Percentiles rank a stretch among this genome's conserved stretches.
Conservation (phyloP, 2,888 invertebrate genomes). For the Drosophila eohydei region DNA sequence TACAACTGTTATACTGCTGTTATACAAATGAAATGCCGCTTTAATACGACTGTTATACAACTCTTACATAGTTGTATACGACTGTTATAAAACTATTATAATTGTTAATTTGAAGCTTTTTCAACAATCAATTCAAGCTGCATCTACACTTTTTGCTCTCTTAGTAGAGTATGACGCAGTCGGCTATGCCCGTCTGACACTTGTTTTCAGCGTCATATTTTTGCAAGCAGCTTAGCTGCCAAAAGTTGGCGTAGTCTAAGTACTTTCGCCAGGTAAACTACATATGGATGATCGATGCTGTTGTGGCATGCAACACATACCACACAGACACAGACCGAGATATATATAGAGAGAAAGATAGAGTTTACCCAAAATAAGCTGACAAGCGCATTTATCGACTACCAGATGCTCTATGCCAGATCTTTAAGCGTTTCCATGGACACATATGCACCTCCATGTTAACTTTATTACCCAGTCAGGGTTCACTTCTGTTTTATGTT, state of each 20-base stretch:
- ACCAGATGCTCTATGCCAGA: not conserved
- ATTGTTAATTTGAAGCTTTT: not conserved
- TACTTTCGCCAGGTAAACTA: conserved; percentile 11
- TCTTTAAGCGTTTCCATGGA: no score
- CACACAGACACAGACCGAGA: not conserved
- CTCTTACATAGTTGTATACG: not conserved
- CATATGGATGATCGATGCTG: conserved; percentile 24
- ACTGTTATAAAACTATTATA: not conserved
- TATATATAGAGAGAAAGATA: not conserved
- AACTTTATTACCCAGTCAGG: not conserved
- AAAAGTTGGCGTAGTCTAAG: conserved; percentile 20
- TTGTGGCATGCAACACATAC: conserved; percentile 18
- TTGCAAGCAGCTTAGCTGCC: conserved; percentile 16
- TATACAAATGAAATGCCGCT: not conserved
- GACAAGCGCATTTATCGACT: not conserved
- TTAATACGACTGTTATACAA: not conserved
- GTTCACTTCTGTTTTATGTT: not conserved
- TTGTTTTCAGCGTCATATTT: not conserved
- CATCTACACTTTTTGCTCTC: not conserved
- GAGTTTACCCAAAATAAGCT: not conserved
- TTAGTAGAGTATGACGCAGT: not conserved
- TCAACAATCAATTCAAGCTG: not conserved
- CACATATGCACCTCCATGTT: not conserved
- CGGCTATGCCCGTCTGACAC: not conserved
- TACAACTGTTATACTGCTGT: not conserved